Base-by-base conservation (phyloP, 2,888 invertebrate genomes). In the Apotomis betuletana region DNA sequence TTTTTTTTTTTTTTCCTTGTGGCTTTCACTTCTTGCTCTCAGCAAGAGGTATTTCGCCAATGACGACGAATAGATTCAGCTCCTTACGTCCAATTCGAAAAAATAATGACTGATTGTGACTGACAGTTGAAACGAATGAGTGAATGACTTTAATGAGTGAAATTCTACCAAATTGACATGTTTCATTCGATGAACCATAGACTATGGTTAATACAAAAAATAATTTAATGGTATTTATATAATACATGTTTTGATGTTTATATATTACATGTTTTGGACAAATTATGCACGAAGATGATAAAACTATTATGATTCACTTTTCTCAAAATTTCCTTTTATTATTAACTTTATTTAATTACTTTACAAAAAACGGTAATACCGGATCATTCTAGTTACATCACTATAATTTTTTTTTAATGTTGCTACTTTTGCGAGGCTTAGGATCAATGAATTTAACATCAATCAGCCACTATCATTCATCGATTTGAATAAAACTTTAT, bases 31-130 rank as follows among this genome's bases (percentile, higher is more conserved):
- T n/a, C n/a, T n/a, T n/a, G n/a, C n/a, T n/a, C n/a, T n/a, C n/a
- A n/a, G n/a, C n/a, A n/a, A n/a, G n/a, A n/a, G n/a, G n/a, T n/a
- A n/a, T n/a, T n/a, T n/a, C n/a, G n/a, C n/a, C n/a, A n/a, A n/a
- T n/a, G n/a, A n/a, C n/a, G n/a, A n/a, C n/a, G n/a, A 41, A 49
- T 27, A 5, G 55, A 64, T 63, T 67, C 38, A 27, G 51, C 15
- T 61, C 58, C 44, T 63, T 58, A 27, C 44, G 54, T 68, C 58
- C 72, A 63, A 72, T 72, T 74, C 70, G 71, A 80, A 82, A 83
- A 81, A 77, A 78, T 75, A 76, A 74, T 76, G 69, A 73, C 70
- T 70, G 52, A 44, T 51, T 46, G 63, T 36, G 38, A 62, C 61
- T 62, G 55, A 57, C 58, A 63, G 62, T 54, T 58, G 54, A 60